phyloP scores from a whole-genome alignment of 2,113 vertebrate species.

The Xiphophorus hellerii region DNA sequence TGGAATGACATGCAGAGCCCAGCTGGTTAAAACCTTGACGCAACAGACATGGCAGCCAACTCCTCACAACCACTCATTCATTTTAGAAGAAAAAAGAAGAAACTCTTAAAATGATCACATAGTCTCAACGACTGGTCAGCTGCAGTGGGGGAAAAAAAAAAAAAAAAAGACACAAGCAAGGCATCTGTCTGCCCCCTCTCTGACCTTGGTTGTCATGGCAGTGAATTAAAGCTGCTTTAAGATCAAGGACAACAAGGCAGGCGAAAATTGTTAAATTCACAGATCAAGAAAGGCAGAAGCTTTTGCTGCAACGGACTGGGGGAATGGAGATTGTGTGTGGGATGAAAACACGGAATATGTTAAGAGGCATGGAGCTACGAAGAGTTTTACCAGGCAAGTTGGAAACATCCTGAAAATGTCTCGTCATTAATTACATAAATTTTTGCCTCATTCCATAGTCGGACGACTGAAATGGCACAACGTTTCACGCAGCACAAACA shows the following conservation, averaged over 20 bases:
- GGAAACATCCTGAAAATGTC: not conserved
- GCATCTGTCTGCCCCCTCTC: constrained; percentile 19
- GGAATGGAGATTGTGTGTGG: constrained; percentile 47
- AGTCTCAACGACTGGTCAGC: constrained; percentile 12
- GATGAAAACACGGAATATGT: constrained; percentile 18
- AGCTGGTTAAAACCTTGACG: constrained; percentile 21
- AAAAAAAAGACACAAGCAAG: constrained; percentile 3
- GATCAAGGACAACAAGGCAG: constrained; percentile 58
- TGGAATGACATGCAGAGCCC: constrained; percentile 7
- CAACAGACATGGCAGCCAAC: constrained; percentile 21
- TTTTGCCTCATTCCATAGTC: constrained; percentile 7
- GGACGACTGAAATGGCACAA: constrained; percentile 18
- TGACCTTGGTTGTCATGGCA: constrained; percentile 54
- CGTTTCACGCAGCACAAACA: not conserved
- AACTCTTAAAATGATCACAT: not conserved
- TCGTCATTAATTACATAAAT: too few species aligned
- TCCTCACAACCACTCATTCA: constrained; percentile 10
- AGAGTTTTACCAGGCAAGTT: not conserved
- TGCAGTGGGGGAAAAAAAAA: constrained; percentile 7
- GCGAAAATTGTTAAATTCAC: constrained; percentile 52
- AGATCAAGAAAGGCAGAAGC: constrained; percentile 52
- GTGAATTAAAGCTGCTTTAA: constrained; percentile 54
- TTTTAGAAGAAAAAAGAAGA: constrained; percentile 14
- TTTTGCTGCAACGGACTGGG: constrained; percentile 43
- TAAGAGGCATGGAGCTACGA: constrained; percentile 1